Evolutionary conservation across 2,797 vertebrate species (phyloP).

Genomic region (Pantherophis vulpinus): DNA sequence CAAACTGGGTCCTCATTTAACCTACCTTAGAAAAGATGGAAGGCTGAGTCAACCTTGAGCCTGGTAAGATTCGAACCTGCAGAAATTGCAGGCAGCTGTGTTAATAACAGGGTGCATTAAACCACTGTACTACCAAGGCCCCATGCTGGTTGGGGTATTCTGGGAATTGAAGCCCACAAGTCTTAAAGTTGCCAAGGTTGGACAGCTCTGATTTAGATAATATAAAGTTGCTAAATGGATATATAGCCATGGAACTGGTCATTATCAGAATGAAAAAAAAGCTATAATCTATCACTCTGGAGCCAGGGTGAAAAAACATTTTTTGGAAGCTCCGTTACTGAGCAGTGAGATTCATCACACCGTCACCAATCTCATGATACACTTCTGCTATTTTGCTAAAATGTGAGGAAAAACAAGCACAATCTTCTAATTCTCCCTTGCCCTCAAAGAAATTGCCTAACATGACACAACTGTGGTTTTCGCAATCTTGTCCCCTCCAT

Average conservation of each 20-base stretch:
- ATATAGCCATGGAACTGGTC: not conserved
- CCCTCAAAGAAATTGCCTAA: not conserved
- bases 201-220: not conserved
- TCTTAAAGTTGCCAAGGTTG: not conserved
- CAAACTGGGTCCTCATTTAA: too few relatives aligned
- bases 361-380: not conserved
- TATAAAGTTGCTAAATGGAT: not conserved
- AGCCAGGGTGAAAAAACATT: not conserved
- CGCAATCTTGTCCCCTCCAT: not conserved
- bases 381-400: not conserved
- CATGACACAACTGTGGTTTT: not conserved
- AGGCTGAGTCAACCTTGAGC: too few relatives aligned
- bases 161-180: not conserved
- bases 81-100: too few relatives aligned
- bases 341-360: not conserved
- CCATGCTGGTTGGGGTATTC: not conserved
- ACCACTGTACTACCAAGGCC: too few relatives aligned
- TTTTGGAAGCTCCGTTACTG: not conserved
- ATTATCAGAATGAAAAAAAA: not conserved
- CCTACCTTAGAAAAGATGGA: too few relatives aligned
- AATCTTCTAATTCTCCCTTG: not conserved
- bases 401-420: not conserved
- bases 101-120: too few relatives aligned
- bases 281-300: not conserved
- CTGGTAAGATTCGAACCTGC: too few relatives aligned